Evolutionary conservation across 1,140 invertebrate genomes (phyloP), one percentile per base, ranked within the genome.

Genomic region (Rhyacophila brunnea): DNA sequence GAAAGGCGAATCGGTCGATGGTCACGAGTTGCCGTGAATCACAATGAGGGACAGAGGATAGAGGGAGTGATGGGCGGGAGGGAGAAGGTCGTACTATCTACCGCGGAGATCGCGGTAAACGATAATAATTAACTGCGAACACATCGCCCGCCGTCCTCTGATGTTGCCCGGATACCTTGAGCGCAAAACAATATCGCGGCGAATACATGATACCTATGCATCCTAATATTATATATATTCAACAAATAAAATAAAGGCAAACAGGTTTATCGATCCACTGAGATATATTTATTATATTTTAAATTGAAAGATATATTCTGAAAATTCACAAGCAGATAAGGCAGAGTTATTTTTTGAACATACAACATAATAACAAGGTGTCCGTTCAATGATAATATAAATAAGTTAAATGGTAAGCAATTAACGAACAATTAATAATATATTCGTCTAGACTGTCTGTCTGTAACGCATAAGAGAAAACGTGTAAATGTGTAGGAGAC

Each of bases 41-140:
- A 46, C 34, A 14, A 32, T n/a, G 19, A 6, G 51, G 28, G 44
- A 15, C 32, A 36, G 18, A 10, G 18, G 23, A 6, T n/a, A n/a
- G 19, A 6, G 51, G 28, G 44, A 15, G 28, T 20, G 18, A 10
- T 7, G 23, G 4, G 32, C 7, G 13, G 49, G 14, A 9, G 54
- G 23, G 43, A 15, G 17, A n/a, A 14, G 43, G 43, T 3, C 43
- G 10, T 3, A 15, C 38, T 40, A 40, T 19, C 43, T n/a, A 17
- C 5, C n/a, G 34, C 35, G 54, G 19, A 14, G 43, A n/a, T 13
- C 43, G 13, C 44, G 53, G 42, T 49, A 57, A 49, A 40, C 18
- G 45, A 48, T 40, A 36, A 46, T 54, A 45, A 55, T 57, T 57
- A 34, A 57, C 54, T 49, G 45, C 14, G 45, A 57, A 48, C 45